Base-by-base conservation (phyloP, 1,140 invertebrate genomes). In the Leguminivora glycinivorella region DNA sequence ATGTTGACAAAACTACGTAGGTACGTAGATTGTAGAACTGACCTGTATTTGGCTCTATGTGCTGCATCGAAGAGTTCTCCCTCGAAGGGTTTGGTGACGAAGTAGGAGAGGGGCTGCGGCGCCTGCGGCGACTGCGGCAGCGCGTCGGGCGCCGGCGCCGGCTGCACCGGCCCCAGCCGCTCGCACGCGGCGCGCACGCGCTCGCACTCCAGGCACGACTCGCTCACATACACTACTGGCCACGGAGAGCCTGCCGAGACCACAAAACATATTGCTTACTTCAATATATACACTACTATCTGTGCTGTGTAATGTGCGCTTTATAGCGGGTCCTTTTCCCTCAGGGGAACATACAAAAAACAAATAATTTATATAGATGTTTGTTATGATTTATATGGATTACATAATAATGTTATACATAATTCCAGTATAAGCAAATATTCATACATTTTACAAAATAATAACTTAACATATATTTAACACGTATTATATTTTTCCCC, bases 41-140 rank as follows among this genome's bases (percentile, higher is more conserved):
- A 90, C 88, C 88, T 90, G 78, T 90, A 90, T 79, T 89, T 90
- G 19, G 88, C 86, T 80, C 82, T 88, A 70, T 90, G 86, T 67
- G 88, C 88, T 24, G 87, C 83, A 76, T 90, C 88, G 81, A 90
- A 90, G 22, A 90, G 79, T 43, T 90, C 88, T 40, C 85, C 90
- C 17, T 85, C 84, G 67, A 89, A 89, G 25, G 84, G 84, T 17
- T 82, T 66, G 52, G 86, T 89, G 75, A 88, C 79, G 70, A 90
- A 80, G 75, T 90, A 90, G 63, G 83, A 76, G n/a, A 84, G 81
- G n/a, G 86, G 80, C 29, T 80, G 79, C 5, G 83, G 82, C 47
- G 83, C 79, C 77, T 75, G 81, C 70, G 78, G 88, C 67, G 80
- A 76, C 73, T 78, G 72, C 69, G 88, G 87, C 73, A 90, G 80